Conservation (phyloP, 2,797 vertebrate genomes). For the Acrossocheilus wenchowensis region DNA sequence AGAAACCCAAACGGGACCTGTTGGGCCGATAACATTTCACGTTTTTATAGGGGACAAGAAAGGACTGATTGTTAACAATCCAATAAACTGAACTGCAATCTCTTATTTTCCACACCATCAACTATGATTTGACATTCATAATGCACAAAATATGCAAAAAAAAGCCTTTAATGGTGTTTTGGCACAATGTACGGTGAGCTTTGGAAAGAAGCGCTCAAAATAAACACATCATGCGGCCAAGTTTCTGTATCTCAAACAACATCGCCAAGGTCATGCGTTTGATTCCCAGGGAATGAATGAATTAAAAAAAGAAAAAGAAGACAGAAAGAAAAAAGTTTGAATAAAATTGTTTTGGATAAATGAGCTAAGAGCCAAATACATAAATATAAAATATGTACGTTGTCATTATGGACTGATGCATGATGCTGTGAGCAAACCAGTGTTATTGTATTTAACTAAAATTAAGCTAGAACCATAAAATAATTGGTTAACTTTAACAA, state of each 20-base stretch:
- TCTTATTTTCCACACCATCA: slow-evolving; percentile 20
- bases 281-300: background rate
- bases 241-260: background rate
- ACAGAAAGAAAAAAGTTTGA: background rate
- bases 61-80: background rate
- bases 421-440: background rate
- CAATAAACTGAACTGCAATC: slow-evolving; percentile 11
- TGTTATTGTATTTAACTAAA: too few relatives aligned
- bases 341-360: background rate
- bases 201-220: background rate
- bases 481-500: background rate
- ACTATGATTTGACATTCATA: background rate
- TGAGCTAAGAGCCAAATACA: background rate
- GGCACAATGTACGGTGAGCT: background rate
- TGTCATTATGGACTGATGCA: background rate
- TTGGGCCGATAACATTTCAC: background rate
- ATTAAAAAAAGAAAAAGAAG: background rate
- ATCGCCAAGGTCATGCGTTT: background rate
- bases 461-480: too few relatives aligned
- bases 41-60: slow-evolving; percentile 3
- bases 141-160: background rate
- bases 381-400: background rate
- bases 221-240: background rate
- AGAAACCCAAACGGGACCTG: background rate
- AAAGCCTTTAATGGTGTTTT: background rate